Evolutionary conservation across 2,888 invertebrate genomes (phyloP), one percentile per base, ranked within the genome.

Genomic region (Diplazon laetatorius): DNA sequence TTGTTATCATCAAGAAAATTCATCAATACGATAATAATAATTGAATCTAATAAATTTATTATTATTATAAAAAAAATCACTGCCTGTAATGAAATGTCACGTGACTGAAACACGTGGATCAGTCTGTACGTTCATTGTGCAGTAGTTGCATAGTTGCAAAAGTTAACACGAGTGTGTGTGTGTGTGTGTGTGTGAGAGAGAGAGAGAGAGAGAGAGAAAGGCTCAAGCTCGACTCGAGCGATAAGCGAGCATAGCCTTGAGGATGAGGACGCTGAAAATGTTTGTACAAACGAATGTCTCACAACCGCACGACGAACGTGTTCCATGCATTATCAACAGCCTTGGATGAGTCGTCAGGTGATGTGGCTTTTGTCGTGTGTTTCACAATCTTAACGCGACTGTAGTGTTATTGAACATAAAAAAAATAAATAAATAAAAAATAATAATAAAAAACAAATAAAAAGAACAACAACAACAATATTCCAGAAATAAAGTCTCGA

Each of bases 191-290:
- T n/a, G n/a, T n/a, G n/a, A n/a, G n/a, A n/a, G n/a, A n/a, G n/a
- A n/a, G n/a, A n/a, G n/a, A n/a, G n/a, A 10, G 20, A 48, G 18
- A 16, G 18, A 48, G 48, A 16, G 48, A 48, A 18, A 48, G 48
- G 48, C 18, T 48, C 10, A 30, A 16, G 48, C 48, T 48, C 18
- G 48, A 48, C 48, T 48, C 16, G 18, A 48, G 18, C 48, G 48
- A 48, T 48, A 48, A 48, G 48, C 48, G 48, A 20, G 48, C 48
- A 18, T 48, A 48, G 48, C 48, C 48, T 48, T 48, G 48, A 48
- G 48, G 20, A 48, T 48, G 48, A 48, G 48, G 48, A 48, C 18
- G 48, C 48, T 48, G 18, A 9, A 10, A 18, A 48, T 48, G 18
- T 18, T 48, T 10, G 18, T 18, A 48, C 18, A 10, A 18, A 18